Evolutionary conservation across 2,888 invertebrate genomes (phyloP), one percentile per base, ranked within the genome.

Genomic region (Lissonota sp.): DNA sequence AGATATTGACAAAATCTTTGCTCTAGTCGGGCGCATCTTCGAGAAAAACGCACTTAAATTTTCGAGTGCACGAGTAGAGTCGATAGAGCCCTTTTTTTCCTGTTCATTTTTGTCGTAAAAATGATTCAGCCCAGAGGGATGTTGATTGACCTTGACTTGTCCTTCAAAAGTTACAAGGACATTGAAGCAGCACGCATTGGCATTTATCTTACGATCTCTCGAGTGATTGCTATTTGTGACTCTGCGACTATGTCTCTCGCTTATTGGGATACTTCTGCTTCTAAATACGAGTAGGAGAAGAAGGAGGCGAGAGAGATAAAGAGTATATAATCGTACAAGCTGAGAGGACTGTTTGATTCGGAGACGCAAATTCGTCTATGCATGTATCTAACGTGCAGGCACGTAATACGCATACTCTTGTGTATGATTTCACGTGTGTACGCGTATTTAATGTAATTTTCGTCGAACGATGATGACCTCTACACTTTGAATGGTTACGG

Each of bases 331-430:
- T 63, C 63, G 63, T 26, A 7, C 7, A 53, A 37, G 39, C 44
- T 16, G 44, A 73, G 57, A 53, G 46, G 42, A 57, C 40, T 46
- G 60, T 62, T 62, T 7, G 42, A 70, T 67, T 69, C 12, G 7
- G 51, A 67, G 76, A 72, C 67, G 76, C 71, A 57, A 80, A 76
- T 7, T 80, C 58, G 75, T 57, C 57, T 10, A n/a, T 53, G 12
- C 16, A 40, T 40, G n/a, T 16, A 62, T 55, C 14, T 3, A 6
- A 55, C 42, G 14, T 37, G 26, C 16, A 49, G 16, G 26, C 7
- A 63, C 42, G 55, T 63, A 12, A 49, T 51, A 10, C 49, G 8
- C 49, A 66, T 8, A 26, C n/a, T n/a, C n/a, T n/a, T 40, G 44
- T 40, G 39, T 53, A 7, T 57, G 40, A 7, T 6, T 57, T 16